Evolutionary conservation across 1,140 invertebrate species (phyloP).

Genomic region (Anthonomus grandis): DNA sequence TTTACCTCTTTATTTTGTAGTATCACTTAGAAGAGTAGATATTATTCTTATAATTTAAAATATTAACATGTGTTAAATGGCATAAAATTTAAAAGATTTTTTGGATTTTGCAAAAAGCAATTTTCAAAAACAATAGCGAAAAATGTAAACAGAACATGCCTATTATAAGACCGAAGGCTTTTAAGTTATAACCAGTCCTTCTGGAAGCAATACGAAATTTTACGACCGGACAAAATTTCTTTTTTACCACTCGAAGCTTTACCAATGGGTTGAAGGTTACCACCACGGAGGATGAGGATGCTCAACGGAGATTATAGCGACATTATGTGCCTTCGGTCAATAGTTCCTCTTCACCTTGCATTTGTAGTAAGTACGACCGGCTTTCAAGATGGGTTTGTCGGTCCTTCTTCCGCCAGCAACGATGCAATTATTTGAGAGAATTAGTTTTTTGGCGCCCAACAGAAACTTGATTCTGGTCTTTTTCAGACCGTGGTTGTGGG

Average conservation of each 20-base stretch:
- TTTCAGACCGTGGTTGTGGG: constrained; percentile 96
- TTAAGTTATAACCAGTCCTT: constrained; percentile 98
- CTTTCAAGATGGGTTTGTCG: constrained; percentile 99
- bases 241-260: constrained; percentile 98
- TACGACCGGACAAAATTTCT: constrained; percentile 97
- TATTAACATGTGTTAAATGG: too few relatives aligned
- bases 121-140: too few relatives aligned
- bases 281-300: constrained; percentile 97
- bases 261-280: constrained; percentile 99
- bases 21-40: too few relatives aligned
- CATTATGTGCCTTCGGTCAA: constrained; percentile 80
- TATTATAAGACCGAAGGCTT: too few relatives aligned
- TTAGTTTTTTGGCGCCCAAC: constrained; percentile 98
- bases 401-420: constrained; percentile 99
- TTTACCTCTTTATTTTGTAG: too few relatives aligned
- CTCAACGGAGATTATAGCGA: constrained; percentile 86
- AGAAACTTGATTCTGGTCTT: constrained; percentile 96
- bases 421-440: constrained; percentile 95
- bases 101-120: too few relatives aligned
- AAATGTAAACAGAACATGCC: too few relatives aligned
- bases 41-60: too few relatives aligned
- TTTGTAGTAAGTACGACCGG: constrained; percentile 98
- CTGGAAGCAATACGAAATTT: constrained; percentile 99
- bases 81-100: too few relatives aligned
- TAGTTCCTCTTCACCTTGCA: constrained; percentile 99